These are phyloP conservation scores for Malacoctenus gilli DNA, from an alignment of 2,797 vertebrate species.

Conservation along the genomic window DNA sequence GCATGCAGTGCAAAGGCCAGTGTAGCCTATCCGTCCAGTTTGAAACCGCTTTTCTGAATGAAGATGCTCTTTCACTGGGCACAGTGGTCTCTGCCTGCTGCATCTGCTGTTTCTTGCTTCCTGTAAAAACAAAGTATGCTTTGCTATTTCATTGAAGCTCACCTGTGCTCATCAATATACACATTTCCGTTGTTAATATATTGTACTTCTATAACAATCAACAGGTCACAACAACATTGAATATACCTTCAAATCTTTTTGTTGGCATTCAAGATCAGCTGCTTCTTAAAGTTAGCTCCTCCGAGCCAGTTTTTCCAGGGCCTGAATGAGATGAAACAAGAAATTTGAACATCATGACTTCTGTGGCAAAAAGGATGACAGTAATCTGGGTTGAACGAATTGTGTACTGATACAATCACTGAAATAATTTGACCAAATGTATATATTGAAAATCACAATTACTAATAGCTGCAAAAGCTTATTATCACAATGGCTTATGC, in stretches of 20 bases:
- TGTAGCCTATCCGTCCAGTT: not conserved
- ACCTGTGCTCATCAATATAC: not conserved
- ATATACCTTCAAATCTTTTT: slow-evolving; percentile 2
- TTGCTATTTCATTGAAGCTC: not conserved
- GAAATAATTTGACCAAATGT: not conserved
- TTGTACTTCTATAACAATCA: not conserved
- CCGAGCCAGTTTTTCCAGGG: slow-evolving; percentile 5
- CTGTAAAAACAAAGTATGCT: not conserved
- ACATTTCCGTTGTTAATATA: not conserved
- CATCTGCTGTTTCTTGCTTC: not conserved
- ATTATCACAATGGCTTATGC: not conserved
- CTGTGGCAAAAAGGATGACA: not conserved
- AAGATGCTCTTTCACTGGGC: not conserved
- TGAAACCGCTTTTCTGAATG: not conserved
- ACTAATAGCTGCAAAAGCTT: not conserved
- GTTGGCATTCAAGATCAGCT: slow-evolving; percentile 5
- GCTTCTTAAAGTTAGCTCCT: slow-evolving; percentile 6
- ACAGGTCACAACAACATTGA: not conserved
- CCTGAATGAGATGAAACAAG: not conserved
- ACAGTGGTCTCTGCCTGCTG: not conserved
- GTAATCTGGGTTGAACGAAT: not conserved
- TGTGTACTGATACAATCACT: not conserved
- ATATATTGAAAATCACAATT: too few relatives aligned
- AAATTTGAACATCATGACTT: not conserved
- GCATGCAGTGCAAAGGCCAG: not conserved